Percentiles rank a stretch among this genome's conserved stretches.
phyloP scores from a whole-genome alignment of 2,113 vertebrate species.

The Riparia riparia region DNA sequence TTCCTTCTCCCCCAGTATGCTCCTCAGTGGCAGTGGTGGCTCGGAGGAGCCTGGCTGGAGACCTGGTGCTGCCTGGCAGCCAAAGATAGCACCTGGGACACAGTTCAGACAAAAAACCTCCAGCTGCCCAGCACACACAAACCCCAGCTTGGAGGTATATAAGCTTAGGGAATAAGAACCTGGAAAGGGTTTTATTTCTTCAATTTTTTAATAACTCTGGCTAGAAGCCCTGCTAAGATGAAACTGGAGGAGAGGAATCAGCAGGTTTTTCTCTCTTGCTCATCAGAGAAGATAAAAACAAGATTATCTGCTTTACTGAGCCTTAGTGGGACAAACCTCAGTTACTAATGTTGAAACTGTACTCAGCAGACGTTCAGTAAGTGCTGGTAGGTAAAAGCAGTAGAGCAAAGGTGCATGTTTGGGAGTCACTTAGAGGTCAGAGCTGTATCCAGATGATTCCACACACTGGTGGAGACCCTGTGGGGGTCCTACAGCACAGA shows the following conservation, averaged over 20 bases:
- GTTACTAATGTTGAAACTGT: not conserved
- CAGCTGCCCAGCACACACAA: fast-evolving
- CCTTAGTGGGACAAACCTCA: not conserved
- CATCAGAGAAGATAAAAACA: not conserved
- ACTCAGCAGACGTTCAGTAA: not conserved
- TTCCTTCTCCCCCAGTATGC: fast-evolving
- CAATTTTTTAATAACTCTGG: not conserved
- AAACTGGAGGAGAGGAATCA: not conserved
- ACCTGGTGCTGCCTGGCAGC: not conserved
- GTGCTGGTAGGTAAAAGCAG: too few relatives aligned
- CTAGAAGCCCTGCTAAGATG: not conserved
- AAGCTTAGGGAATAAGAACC: not conserved
- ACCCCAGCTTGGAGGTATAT: too few relatives aligned
- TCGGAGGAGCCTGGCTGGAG: fast-evolving
- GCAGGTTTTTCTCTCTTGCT: not conserved
- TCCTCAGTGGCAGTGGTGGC: not conserved
- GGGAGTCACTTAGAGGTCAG: not conserved
- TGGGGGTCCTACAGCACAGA: not conserved
- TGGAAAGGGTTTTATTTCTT: not conserved
- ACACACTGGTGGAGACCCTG: fast-evolving
- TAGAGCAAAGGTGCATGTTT: fast-evolving
- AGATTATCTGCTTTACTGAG: not conserved
- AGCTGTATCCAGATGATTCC: fast-evolving
- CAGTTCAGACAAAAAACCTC: not conserved
- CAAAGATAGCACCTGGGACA: not conserved